Evolutionary conservation across 2,113 vertebrate genomes (phyloP).

Genomic region (Rhineura floridana): DNA sequence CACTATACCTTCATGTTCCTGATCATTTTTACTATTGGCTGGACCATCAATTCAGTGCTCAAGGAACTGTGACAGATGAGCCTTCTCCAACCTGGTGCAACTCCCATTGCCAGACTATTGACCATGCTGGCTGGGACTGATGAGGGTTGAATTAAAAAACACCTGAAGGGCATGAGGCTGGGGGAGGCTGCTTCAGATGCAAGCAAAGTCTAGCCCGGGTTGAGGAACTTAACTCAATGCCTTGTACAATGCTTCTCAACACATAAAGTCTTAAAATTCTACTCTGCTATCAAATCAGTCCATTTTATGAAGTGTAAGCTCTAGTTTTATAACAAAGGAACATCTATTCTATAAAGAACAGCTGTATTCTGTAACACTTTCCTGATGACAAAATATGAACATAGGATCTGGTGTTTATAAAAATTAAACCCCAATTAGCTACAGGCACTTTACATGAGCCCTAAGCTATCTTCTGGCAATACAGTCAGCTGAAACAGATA

Average conservation of each 20-base stretch:
- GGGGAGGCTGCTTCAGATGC: background rate
- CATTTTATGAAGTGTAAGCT: background rate
- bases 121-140: background rate
- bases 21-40: background rate
- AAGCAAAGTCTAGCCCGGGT: background rate
- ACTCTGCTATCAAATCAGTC: fast-evolving
- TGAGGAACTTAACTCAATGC: background rate
- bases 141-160: background rate
- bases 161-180: background rate
- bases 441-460: background rate
- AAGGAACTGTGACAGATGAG: background rate
- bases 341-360: background rate
- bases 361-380: background rate
- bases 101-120: too few species aligned
- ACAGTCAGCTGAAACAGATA: constrained; percentile 74
- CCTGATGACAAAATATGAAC: background rate
- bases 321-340: constrained; percentile 2
- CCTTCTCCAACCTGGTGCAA: too few species aligned
- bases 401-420: fast-evolving
- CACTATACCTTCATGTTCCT: background rate
- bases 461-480: constrained; percentile 59
- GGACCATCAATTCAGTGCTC: background rate
- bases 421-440: background rate
- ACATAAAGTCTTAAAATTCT: background rate
- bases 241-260: background rate